Base-by-base conservation (phyloP, 2,113 vertebrate species). In the Cranoglanis bouderius region DNA sequence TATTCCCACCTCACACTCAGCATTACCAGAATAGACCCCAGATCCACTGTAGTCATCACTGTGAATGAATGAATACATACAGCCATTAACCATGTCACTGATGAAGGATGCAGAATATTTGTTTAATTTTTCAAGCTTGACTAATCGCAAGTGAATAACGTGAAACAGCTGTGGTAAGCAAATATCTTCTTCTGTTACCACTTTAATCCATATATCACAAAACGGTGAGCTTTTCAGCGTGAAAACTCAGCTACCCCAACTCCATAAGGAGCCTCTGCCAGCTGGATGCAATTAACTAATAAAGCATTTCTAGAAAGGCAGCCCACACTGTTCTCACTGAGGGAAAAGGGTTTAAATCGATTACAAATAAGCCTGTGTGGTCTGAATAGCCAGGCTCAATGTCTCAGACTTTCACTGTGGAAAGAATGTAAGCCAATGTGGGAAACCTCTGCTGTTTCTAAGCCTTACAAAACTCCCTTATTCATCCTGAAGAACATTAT, bases 241-340 rank as follows among this genome's bases (percentile, higher is more conserved):
- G 63, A 43, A 53, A 57, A 53, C 43, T 12, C 80, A 7, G 32
- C 72, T 29, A 19, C 40, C 57, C 72, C 63, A 26, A 77, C 72
- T 89, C 61, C 75, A 63, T 85, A 67, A 89, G 59, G 53, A 85
- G 24, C 74, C 74, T 57, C 83, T 53, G 74, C 35, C 88, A 89
- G 88, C 88, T 84, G 87, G 87, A 90, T 80, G 88, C 46, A 85
- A 87, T 89, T 81, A 89, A 85, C 88, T 85, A 85, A 81, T 85
- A 80, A 88, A 81, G 85, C 85, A 87, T 84, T 46, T 70, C 80
- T 84, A 72, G 67, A 83, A 83, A 81, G 57, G 61, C 51, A 84
- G 74, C 84, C 85, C 85, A 87, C 51, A 43, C 51, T 83, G 85
- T 74, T 87, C 70, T 53, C 57, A 87, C 81, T 57, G 35, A 38